Conservation (phyloP, 1,140 invertebrate genomes). For the Asobara japonica region DNA sequence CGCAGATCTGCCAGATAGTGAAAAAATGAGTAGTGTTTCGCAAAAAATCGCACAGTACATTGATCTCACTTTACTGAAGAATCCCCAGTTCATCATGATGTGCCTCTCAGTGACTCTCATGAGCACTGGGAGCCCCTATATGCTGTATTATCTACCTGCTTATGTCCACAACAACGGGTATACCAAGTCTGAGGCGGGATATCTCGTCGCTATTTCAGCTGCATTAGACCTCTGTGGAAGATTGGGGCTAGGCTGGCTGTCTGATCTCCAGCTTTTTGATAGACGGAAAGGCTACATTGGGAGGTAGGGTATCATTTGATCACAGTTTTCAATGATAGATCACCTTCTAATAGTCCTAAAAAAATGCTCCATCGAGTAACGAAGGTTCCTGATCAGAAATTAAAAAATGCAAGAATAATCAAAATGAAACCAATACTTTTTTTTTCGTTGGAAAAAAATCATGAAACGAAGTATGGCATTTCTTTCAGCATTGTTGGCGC, state of each 20-base stretch:
- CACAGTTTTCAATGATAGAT: too few relatives aligned
- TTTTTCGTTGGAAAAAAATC: too few relatives aligned
- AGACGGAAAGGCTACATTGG: constrained; percentile 76
- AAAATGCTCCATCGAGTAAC: too few relatives aligned
- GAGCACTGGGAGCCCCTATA: constrained; percentile 80
- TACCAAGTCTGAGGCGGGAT: constrained; percentile 75
- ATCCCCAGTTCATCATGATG: constrained; percentile 77
- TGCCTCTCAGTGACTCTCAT: constrained; percentile 78
- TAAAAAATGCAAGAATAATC: too few relatives aligned
- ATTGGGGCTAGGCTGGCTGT: constrained; percentile 76
- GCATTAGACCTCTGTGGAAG: constrained; percentile 76
- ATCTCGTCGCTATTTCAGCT: constrained; percentile 77
- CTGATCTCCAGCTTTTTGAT: constrained; percentile 77
- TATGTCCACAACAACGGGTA: constrained; percentile 76
- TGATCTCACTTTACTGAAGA: constrained; percentile 74
- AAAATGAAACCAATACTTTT: too few relatives aligned
- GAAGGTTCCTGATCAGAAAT: too few relatives aligned
- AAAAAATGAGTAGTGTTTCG: constrained; percentile 44
- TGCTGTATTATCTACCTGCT: constrained; percentile 78
- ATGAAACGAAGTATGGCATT: constrained; percentile 5
- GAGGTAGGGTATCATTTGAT: constrained; percentile 71
- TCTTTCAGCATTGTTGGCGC: constrained; percentile 73
- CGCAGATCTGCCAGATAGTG: constrained; percentile 18
- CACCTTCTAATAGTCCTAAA: too few relatives aligned
- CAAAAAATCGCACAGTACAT: constrained; percentile 69